Base-by-base conservation (phyloP, 2,888 invertebrate species). In the Ommatoiulus sabulosus region DNA sequence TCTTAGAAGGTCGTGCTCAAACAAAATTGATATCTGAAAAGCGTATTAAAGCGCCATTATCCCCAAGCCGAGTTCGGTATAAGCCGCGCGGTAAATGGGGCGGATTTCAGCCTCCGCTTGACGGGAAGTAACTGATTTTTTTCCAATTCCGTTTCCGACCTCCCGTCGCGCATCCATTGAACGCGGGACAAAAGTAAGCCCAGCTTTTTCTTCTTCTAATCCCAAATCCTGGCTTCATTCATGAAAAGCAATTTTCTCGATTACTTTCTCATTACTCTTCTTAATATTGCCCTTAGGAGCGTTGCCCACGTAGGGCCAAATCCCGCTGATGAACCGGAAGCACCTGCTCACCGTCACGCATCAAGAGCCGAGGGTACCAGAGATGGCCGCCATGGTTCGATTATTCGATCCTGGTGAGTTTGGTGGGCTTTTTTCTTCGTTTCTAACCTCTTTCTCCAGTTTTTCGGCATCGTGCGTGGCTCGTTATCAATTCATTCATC, bases 401-500 rank as follows among this genome's bases (percentile, higher is more conserved):
- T 84, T 84, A 84, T 12, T 84, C 84, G 43, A 43, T 84, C 43
- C 84, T 84, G 84, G 84, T 84, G 15, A 20, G 35, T 35, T 35
- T 35, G 35, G 35, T 35, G 35, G 8, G 35, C 80, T 46, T 46
- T 46, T 46, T 46, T 46, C 46, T 10, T 0, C 46, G 7, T 46
- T 12, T 46, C 46, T 0, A 35, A 35, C 35, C 35, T 35, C 46
- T 46, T 12, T 52, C 15, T 12, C 52, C 15, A 52, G 10, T 52
- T 52, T 15, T 52, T 52, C 52, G 10, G 48, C 52, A 52, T 15
- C 52, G 52, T 52, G 52, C 84, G 43, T 43, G 43, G 84, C 43
- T 84, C 43, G 84, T 84, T 84, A 84, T 84, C 84, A 84, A 84
- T 84, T 84, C 84, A 84, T 84, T 84, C 84, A 84, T 84, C 84